Base-by-base conservation (phyloP, 2,888 invertebrate genomes). In the Vanessa cardui region DNA sequence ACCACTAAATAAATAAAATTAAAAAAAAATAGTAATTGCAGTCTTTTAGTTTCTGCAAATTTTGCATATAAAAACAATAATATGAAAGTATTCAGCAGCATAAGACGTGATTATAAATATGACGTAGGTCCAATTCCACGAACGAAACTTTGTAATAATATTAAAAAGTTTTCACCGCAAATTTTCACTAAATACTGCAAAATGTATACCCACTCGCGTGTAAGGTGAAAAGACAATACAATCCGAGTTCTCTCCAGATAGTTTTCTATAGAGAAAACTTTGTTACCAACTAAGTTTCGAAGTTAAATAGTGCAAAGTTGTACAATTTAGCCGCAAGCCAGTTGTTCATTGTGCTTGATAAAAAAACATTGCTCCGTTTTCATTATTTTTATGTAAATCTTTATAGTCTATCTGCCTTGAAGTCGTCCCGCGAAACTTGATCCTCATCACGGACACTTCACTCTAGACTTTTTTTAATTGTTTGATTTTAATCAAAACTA, bases 271-370 rank as follows among this genome's bases (percentile, higher is more conserved):
- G 66, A 74, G 66, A 68, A 74, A 80, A 80, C 77, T 80, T 78
- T 65, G 60, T 46, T 50, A 39, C 39, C 64, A 80, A 79, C 76
- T 69, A 82, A 84, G 82, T 87, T 86, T 77, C 72, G 73, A 86
- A 87, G 84, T 87, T 86, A 87, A 87, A 87, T 86, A 87, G 84
- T 84, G 82, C 77, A 80, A 86, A 87, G 83, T 87, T 86, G 82
- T 81, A 82, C 84, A 83, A 84, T 84, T 86, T 84, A 78, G 81
- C 85, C 84, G 80, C 85, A 80, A 83, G 84, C 78, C 75, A 80
- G 39, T 77, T 83, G 71, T 73, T 69, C 73, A 72, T 74, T 73
- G 76, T 74, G 71, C 54, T 62, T 72, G 72, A 73, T 74, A 73
- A 73, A 74, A 71, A 74, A 69, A 64, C 64, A 66, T 64, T 58